Conservation (phyloP, 1,140 invertebrate genomes). For the Drosophila chauvacae region DNA sequence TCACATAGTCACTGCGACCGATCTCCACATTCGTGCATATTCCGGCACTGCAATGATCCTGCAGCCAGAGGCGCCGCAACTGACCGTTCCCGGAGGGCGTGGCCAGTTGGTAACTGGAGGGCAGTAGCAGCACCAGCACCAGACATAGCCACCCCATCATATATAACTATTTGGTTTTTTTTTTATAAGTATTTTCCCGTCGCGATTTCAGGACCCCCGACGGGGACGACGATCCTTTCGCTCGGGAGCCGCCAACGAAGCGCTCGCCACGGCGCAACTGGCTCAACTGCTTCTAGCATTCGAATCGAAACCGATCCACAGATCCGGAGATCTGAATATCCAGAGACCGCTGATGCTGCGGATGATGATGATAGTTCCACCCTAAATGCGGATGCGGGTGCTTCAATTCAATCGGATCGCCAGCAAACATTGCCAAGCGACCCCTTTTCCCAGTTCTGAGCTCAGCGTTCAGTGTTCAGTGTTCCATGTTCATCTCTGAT, state of each 20-base stretch:
- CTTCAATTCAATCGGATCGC: slow-evolving; percentile 44
- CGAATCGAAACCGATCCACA: slow-evolving; percentile 28
- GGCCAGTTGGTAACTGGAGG: slow-evolving; percentile 30
- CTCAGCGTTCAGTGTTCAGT: not conserved
- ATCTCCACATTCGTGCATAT: slow-evolving; percentile 72
- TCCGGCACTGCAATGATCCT: slow-evolving; percentile 75
- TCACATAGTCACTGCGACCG: slow-evolving; percentile 75
- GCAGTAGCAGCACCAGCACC: slow-evolving; percentile 17
- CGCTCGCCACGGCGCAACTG: slow-evolving; percentile 72
- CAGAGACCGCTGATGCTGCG: slow-evolving; percentile 8
- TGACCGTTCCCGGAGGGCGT: slow-evolving; percentile 44
- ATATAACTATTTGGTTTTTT: not conserved
- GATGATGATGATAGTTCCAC: slow-evolving; percentile 20
- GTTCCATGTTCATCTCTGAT: slow-evolving; percentile 41
- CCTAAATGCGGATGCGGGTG: slow-evolving; percentile 53
- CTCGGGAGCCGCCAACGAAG: slow-evolving; percentile 66
- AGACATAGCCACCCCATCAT: slow-evolving; percentile 30
- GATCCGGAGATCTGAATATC: slow-evolving; percentile 27
- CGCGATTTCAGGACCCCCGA: slow-evolving; percentile 31
- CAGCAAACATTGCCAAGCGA: slow-evolving; percentile 14
- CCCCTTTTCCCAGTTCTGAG: slow-evolving; percentile 14
- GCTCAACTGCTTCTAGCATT: slow-evolving; percentile 60
- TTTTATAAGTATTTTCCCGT: slow-evolving; percentile 4
- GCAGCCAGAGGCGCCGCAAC: slow-evolving; percentile 78
- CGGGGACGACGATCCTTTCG: slow-evolving; percentile 22